Percentiles rank a stretch among this genome's conserved stretches.
Conservation (phyloP, 2,888 invertebrate species). For the Tupiocoris notatus region DNA sequence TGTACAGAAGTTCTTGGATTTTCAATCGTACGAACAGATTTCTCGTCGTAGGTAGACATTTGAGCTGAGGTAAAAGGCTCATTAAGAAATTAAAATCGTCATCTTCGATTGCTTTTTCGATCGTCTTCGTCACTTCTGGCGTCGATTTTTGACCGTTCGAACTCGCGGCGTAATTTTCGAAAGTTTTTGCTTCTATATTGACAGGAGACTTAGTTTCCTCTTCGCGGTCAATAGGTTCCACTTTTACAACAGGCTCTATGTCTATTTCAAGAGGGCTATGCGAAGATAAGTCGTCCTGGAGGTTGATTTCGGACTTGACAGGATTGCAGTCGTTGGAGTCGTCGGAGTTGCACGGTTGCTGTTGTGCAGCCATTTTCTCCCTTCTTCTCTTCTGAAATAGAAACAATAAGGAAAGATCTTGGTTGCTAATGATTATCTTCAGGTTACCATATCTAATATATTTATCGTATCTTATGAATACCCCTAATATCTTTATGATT, state of each 20-base stretch:
- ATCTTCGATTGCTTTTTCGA: conserved; percentile 49
- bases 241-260: not conserved
- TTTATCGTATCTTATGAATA: too few relatives aligned
- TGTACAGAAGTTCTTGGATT: conserved; percentile 55
- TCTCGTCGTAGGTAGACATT: conserved; percentile 53
- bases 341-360: conserved; percentile 1
- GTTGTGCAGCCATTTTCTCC: not conserved
- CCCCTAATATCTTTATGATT: too few relatives aligned
- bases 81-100: conserved; percentile 56
- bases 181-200: not conserved
- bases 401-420: not conserved
- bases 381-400: not conserved
- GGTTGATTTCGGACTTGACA: too few relatives aligned
- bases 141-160: not conserved
- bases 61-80: conserved; percentile 53
- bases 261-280: not conserved
- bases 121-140: not conserved
- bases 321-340: conserved; percentile 25
- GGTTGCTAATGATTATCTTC: too few relatives aligned
- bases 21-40: conserved; percentile 54
- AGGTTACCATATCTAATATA: too few relatives aligned
- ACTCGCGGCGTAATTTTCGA: not conserved
- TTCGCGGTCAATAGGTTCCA: not conserved
- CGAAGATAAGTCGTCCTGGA: not conserved
- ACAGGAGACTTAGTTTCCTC: not conserved